phyloP scores from a whole-genome alignment of 2,113 vertebrate genomes.

The Gadus macrocephalus region DNA sequence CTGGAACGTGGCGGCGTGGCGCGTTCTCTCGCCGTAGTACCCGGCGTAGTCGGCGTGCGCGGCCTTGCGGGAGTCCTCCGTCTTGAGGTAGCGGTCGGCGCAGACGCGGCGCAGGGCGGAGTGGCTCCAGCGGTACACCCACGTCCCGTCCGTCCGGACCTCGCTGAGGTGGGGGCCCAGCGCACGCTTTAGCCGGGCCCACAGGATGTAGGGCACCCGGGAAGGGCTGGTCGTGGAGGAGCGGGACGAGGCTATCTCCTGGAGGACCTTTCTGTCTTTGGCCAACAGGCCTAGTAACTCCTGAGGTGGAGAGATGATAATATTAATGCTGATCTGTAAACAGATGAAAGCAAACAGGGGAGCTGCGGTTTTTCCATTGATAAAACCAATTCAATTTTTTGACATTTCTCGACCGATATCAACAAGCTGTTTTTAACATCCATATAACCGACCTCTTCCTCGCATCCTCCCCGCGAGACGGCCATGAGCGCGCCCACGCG shows the following conservation, averaged over 20 bases:
- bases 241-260: constrained; percentile 44
- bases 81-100: constrained; percentile 52
- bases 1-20: constrained; percentile 47
- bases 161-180: constrained; percentile 59
- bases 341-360: no score
- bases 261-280: constrained; percentile 50
- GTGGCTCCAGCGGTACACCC: constrained; percentile 65
- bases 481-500: constrained; percentile 53
- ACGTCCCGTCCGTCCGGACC: constrained; percentile 65
- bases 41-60: constrained; percentile 60
- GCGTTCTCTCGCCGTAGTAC: constrained; percentile 47
- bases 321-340: no score
- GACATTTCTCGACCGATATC: no score
- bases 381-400: no score
- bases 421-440: no score
- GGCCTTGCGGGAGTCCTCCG: constrained; percentile 40
- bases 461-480: constrained; percentile 61
- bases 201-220: constrained; percentile 57
- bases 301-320: constrained; percentile 6
- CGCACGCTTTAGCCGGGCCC: constrained; percentile 50
- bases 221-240: constrained; percentile 17
- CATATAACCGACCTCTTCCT: constrained; percentile 47
- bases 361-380: no score
- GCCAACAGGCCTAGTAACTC: constrained; percentile 64
- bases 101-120: constrained; percentile 39